Evolutionary conservation across 2,888 invertebrate genomes (phyloP).

Genomic region (Buathra laborator): DNA sequence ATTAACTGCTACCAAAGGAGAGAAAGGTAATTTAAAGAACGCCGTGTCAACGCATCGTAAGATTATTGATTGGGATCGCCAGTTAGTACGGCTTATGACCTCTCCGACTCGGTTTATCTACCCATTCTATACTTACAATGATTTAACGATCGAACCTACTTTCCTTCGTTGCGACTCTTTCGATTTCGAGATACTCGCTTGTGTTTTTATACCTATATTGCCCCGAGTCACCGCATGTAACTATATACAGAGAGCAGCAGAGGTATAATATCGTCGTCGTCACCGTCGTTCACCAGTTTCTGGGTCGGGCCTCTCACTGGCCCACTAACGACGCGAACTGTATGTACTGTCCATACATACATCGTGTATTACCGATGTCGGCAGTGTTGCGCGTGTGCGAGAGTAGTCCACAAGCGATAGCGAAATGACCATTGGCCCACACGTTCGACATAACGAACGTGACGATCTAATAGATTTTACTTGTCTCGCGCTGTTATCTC

Average conservation of each 20-base stretch:
- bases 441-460: conserved; percentile 64
- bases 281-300: conserved; percentile 54
- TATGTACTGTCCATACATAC: conserved; percentile 21
- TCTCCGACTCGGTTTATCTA: background rate
- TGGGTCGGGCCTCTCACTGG: conserved; percentile 79
- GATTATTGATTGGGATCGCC: background rate
- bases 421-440: conserved; percentile 72
- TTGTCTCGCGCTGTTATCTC: conserved; percentile 6
- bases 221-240: conserved; percentile 16
- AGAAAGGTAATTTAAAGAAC: background rate
- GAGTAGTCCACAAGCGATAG: conserved; percentile 16
- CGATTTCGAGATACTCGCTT: conserved; percentile 68
- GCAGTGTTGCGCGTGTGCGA: background rate
- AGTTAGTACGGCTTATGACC: conserved; percentile 6
- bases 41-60: background rate
- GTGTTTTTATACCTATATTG: conserved; percentile 17
- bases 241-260: conserved; percentile 33
- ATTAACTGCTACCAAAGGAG: background rate
- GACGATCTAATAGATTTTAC: conserved; percentile 63
- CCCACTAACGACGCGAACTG: conserved; percentile 67
- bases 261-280: conserved; percentile 62
- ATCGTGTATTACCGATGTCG: conserved; percentile 31
- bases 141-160: conserved; percentile 67
- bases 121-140: conserved; percentile 2
- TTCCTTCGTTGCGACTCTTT: conserved; percentile 70